Evolutionary conservation across 1,140 invertebrate species (phyloP).

Genomic region (Drosophila bocki): DNA sequence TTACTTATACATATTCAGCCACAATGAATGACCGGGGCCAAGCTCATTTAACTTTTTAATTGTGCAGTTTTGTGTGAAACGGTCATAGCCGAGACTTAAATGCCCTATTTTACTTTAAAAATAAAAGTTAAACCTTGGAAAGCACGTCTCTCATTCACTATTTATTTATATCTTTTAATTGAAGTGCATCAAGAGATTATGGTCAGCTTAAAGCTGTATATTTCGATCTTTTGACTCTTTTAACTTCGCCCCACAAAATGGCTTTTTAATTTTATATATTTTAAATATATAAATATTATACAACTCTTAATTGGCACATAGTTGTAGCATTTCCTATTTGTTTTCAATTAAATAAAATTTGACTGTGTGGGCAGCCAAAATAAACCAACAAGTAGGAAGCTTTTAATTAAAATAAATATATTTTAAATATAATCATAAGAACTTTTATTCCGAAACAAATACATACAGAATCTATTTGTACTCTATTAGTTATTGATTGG

Average conservation of each 20-base stretch:
- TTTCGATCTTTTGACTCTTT: neutral
- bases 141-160: too few relatives aligned
- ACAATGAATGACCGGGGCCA: slow-evolving; percentile 46
- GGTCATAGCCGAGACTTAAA: neutral
- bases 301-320: neutral
- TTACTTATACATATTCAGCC: slow-evolving; percentile 12
- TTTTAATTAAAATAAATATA: slow-evolving; percentile 23
- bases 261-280: neutral
- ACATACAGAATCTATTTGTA: neutral
- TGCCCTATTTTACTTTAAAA: slow-evolving; percentile 8
- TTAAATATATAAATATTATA: neutral
- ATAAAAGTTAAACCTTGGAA: neutral
- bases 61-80: slow-evolving; percentile 68
- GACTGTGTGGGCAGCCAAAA: neutral
- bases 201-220: neutral
- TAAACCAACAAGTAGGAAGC: neutral
- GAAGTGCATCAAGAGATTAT: neutral
- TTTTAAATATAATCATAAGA: neutral
- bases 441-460: neutral
- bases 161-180: neutral
- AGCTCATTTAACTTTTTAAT: slow-evolving; percentile 81
- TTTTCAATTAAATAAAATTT: neutral
- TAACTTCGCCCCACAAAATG: neutral
- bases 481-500: slow-evolving; percentile 7
- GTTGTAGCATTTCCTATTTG: neutral